Base-by-base conservation (phyloP, 1,140 invertebrate genomes). In the Linepithema humile region DNA sequence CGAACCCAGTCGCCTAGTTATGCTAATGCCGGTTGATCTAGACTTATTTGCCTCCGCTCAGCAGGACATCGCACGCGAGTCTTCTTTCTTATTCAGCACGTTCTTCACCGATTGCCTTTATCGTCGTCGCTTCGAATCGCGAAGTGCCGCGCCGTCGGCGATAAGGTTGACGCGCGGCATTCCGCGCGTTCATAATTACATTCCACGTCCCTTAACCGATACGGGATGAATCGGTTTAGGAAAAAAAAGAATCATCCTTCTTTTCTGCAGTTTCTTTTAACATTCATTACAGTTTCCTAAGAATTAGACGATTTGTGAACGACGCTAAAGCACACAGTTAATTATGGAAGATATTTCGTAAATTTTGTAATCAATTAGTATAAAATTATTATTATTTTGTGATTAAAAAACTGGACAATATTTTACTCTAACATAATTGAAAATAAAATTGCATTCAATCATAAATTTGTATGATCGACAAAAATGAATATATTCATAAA, bases 1-100 rank as follows among this genome's bases (percentile, higher is more conserved):
- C 48, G 23, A 77, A 89, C 77, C 78, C 55, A 85, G 75, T 90
- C 60, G 83, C 90, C 89, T 86, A 91, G 90, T 90, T 91, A 90
- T 91, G 85, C 89, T 91, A 86, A 90, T 86, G 43, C 57, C 23
- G 10, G 48, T 48, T 32, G 64, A 83, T 60, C 62, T 50, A 75
- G 87, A 88, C 82, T 87, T 88, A 88, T 88, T 82, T 86, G 84
- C 86, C 80, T 89, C 55, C 67, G 69, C 88, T 74, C 87, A 89
- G 87, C 84, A 55, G 88, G 88, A 88, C 84, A 80, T 86, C 80
- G 43, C 88, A 88, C 84, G 87, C 87, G 87, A 88, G 85, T 67
- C 87, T 20, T 78, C 87, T 89, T 77, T 89, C 84, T 89, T 89
- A 84, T 77, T 26, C 40, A 12, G 35, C 57, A 65, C 83, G 73